Conservation (phyloP, 2,113 vertebrate species). For the human region GRCh38 chr9:125958501-125959000, state of each 20-base stretch:
- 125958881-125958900: too few species aligned
- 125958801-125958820: neutral
- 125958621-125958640: neutral
- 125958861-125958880: too few species aligned
- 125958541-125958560: neutral
- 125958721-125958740: conserved; percentile 7
- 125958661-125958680: neutral
- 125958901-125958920: neutral
- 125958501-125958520: neutral
- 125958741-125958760: conserved; percentile 3
- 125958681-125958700: neutral
- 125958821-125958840: neutral
- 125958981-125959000: neutral
- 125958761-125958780: neutral
- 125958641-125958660: neutral
- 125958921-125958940: neutral
- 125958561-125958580: neutral
- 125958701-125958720: neutral
- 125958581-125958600: neutral
- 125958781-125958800: neutral
- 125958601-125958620: neutral
- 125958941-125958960: neutral
- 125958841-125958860: neutral
- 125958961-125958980: neutral
- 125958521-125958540: neutral